Evolutionary conservation across 1,140 invertebrate species (phyloP), one percentile per base, ranked within the genome.

Genomic region (Polypedilum vanderplanki): DNA sequence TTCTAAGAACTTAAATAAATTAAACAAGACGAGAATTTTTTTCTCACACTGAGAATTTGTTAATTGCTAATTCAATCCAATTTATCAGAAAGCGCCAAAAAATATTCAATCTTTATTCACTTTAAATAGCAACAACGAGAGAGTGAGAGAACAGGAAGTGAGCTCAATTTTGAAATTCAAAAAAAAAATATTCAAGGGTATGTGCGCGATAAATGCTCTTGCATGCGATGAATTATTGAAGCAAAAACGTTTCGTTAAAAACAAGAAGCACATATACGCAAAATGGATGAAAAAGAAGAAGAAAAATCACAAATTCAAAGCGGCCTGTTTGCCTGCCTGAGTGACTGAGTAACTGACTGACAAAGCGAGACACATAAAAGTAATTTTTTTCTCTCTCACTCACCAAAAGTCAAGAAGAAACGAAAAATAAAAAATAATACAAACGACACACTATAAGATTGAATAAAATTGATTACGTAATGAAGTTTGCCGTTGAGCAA

Each of bases 391-490:
- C 46, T 57, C 12, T 12, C n/a, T 15, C 46, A 57, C 46, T n/a
- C n/a, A 57, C n/a, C n/a, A 57, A n/a, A 57, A 57, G 46, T 57
- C 12, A 57, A 57, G 12, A 57, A 57, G 46, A 15, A 57, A 57
- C 46, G 46, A 12, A n/a, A 57, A 12, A 57, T 57, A 15, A n/a
- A 57, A 46, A n/a, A 57, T 57, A 57, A 12, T 57, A 12, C 12
- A 57, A 57, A 57, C 46, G 46, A 57, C 46, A 57, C 46, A 57
- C 46, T n/a, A 57, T 20, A 22, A 70, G 65, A 70, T 70, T 70
- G 65, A 70, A 70, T 70, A 70, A 70, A 70, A 70, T 70, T 70
- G 65, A 70, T 70, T 70, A 22, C 65, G 65, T 70, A 70, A 70
- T 70, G 65, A 57, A 70, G 65, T 70, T 33, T 18, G 65, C 65